phyloP scores from a whole-genome alignment of 2,113 vertebrate species.

The Falcunculus frontatus region DNA sequence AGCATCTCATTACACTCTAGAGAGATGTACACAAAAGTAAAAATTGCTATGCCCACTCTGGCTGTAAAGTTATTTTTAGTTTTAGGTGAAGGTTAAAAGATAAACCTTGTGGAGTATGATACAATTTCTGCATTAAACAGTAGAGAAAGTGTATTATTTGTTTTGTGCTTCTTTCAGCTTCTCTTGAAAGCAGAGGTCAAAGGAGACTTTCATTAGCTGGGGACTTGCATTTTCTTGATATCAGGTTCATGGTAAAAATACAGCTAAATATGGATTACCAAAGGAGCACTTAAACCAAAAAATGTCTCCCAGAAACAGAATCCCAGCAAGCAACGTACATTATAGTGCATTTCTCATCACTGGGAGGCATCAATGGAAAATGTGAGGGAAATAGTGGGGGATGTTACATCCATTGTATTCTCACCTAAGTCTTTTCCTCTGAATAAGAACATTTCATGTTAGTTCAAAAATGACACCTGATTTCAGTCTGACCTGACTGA shows the following conservation, averaged over 20 bases:
- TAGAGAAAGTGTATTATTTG: background rate
- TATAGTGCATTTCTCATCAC: background rate
- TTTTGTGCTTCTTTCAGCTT: background rate
- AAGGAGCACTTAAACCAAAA: background rate
- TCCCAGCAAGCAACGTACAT: background rate
- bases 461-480: background rate
- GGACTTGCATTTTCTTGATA: background rate
- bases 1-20: background rate
- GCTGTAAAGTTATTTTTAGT: background rate
- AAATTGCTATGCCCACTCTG: accelerated
- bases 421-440: background rate
- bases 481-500: background rate
- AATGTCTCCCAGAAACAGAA: background rate
- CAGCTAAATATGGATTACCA: background rate
- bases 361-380: background rate
- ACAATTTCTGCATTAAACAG: background rate
- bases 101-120: background rate
- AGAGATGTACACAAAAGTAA: background rate
- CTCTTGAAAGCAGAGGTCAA: background rate
- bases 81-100: background rate
- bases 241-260: background rate
- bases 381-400: background rate
- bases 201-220: background rate
- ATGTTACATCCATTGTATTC: background rate
- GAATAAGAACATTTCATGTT: background rate